A percentile compares a stretch with the other conserved stretches of the same genome.
These are phyloP conservation scores for Atrina japonica DNA, from an alignment of 2,888 invertebrate species.

Conservation along the genomic window DNA sequence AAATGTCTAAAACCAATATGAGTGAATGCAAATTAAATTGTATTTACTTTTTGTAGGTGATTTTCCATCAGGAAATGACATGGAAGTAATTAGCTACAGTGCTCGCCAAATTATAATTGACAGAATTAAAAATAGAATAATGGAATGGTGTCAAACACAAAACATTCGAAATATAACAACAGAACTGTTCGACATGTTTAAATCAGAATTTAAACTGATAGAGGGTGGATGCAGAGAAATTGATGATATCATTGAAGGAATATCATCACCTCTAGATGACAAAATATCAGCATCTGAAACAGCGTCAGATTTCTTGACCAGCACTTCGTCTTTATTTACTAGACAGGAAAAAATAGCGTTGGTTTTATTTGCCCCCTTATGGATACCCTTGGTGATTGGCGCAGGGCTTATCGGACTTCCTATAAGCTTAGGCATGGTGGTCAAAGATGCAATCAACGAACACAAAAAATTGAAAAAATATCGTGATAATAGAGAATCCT, in stretches of 20 bases:
- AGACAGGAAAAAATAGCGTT: conserved; percentile 54
- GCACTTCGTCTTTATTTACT: conserved; percentile 44
- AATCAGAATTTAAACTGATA: conserved; percentile 48
- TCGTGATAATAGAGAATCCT: conserved; percentile 42
- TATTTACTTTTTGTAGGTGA: conserved; percentile 20
- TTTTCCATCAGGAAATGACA: conserved; percentile 41
- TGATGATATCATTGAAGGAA: conserved; percentile 47
- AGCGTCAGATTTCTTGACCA: conserved; percentile 9
- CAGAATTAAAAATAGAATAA: conserved; percentile 43
- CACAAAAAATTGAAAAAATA: conserved; percentile 40
- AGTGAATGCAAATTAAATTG: too few relatives aligned
- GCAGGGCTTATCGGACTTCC: conserved; percentile 57
- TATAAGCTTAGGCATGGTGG: conserved; percentile 51
- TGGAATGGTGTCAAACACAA: conserved; percentile 49
- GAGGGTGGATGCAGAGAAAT: conserved; percentile 48
- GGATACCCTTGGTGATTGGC: conserved; percentile 56
- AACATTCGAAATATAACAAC: conserved; percentile 34
- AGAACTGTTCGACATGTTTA: conserved; percentile 45
- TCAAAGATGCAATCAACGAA: conserved; percentile 47
- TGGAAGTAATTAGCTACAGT: conserved; percentile 53
- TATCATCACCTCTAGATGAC: conserved; percentile 14
- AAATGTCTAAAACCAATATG: too few relatives aligned
- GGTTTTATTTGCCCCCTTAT: conserved; percentile 55
- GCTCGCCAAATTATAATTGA: conserved; percentile 43
- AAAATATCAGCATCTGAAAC: conserved; percentile 4